phyloP scores from a whole-genome alignment of 1,140 invertebrate genomes.

The Drepana arcuata region DNA sequence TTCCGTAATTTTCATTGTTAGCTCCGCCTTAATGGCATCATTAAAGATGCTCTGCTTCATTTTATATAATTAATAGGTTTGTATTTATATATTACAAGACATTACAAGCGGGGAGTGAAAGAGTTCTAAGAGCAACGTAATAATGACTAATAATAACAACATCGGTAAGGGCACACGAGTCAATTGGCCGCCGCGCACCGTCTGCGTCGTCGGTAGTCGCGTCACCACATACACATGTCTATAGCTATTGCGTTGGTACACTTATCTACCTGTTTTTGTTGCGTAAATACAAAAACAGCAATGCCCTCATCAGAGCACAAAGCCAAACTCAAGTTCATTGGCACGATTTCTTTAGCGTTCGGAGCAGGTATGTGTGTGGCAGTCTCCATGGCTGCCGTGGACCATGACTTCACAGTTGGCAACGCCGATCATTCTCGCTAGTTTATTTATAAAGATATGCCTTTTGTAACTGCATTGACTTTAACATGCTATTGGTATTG shows the following conservation, averaged over 20 bases:
- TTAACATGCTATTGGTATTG: no score
- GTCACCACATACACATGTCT: slow-evolving; percentile 3
- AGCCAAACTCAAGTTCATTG: slow-evolving; percentile 51
- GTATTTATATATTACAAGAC: no score
- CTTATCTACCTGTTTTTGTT: slow-evolving; percentile 23
- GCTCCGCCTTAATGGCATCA: no score
- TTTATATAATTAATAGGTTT: no score
- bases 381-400: slow-evolving; percentile 27
- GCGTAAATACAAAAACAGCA: slow-evolving; percentile 30
- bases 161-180: slow-evolving; percentile 10
- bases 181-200: slow-evolving; percentile 3
- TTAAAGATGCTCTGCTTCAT: no score
- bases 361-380: slow-evolving; percentile 13
- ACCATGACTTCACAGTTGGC: slow-evolving; percentile 24
- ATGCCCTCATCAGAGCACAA: slow-evolving; percentile 24
- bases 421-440: no score
- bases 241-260: slow-evolving; percentile 2
- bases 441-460: no score
- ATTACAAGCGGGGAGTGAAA: no score
- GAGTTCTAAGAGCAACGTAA: no score
- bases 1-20: slow-evolving; percentile 5
- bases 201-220: neutral
- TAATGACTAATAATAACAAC: no score
- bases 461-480: no score
- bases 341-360: slow-evolving; percentile 32